Percentiles rank a stretch among this genome's conserved stretches.
Conservation (phyloP, 1,140 invertebrate genomes). For the Akabosia matsudoensis region DNA sequence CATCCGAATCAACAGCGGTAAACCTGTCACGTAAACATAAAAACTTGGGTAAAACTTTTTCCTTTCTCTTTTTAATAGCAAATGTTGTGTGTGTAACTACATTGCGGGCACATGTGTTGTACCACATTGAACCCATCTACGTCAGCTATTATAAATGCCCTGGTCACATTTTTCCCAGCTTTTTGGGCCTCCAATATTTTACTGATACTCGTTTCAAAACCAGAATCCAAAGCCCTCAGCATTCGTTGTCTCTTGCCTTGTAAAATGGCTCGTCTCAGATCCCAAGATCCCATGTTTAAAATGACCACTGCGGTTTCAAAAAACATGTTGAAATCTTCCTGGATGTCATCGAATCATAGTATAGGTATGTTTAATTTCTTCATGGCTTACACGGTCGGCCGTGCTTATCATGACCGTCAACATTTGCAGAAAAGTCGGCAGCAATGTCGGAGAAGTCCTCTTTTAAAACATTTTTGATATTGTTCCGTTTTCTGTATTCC, state of each 20-base stretch:
- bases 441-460: neutral
- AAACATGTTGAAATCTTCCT: too few relatives aligned
- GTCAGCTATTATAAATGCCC: neutral
- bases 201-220: neutral
- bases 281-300: neutral
- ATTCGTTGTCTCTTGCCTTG: neutral
- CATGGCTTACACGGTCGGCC: neutral
- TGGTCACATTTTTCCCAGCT: neutral
- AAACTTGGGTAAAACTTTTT: neutral
- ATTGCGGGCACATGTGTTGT: neutral
- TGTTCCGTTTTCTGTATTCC: neutral
- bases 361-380: too few relatives aligned
- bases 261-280: neutral
- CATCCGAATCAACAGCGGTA: neutral
- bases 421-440: neutral
- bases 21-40: neutral
- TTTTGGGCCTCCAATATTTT: neutral
- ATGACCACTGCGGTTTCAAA: too few relatives aligned
- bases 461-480: neutral
- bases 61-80: neutral
- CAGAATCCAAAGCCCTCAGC: neutral
- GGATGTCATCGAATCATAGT: too few relatives aligned
- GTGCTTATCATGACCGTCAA: neutral
- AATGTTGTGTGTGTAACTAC: neutral
- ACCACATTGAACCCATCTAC: neutral